A percentile compares a stretch with the other conserved stretches of the same genome.
Evolutionary conservation across 2,113 vertebrate genomes (phyloP).

Genomic region (Colossoma macropomum): DNA sequence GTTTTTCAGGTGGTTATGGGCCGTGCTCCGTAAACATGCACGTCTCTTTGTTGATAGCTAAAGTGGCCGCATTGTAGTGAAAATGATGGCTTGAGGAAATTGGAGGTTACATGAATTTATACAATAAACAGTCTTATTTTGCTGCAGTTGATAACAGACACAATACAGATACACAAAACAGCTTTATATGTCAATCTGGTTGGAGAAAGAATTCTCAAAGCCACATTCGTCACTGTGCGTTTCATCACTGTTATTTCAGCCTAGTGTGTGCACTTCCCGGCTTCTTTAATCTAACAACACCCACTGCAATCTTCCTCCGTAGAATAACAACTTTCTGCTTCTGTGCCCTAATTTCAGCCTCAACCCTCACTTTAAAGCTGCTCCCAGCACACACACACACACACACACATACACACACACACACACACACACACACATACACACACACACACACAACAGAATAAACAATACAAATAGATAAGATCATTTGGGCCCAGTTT

Average conservation of each 20-base stretch:
- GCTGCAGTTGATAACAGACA: slow-evolving; percentile 1
- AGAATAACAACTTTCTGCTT: slow-evolving; percentile 36
- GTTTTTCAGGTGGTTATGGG: background rate
- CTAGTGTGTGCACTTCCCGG: slow-evolving; percentile 22
- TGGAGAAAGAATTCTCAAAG: slow-evolving; percentile 25
- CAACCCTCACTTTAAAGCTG: slow-evolving; percentile 20
- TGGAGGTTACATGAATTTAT: slow-evolving; percentile 24
- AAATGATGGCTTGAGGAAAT: slow-evolving; percentile 6
- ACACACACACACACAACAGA: background rate
- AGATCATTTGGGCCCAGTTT: too few species aligned
- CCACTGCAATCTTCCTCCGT: slow-evolving; percentile 32
- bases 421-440: background rate
- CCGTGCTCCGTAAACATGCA: background rate
- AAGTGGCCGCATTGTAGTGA: background rate
- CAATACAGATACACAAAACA: background rate
- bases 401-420: background rate
- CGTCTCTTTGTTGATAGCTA: background rate
- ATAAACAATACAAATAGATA: background rate
- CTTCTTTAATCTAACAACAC: slow-evolving; percentile 21
- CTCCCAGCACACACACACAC: background rate
- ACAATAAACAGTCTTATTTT: slow-evolving; percentile 19
- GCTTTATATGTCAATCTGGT: slow-evolving; percentile 21
- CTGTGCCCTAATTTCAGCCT: slow-evolving; percentile 31
- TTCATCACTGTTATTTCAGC: background rate
- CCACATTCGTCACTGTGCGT: slow-evolving; percentile 17